A percentile compares a stretch with the other conserved stretches of the same genome.
These are phyloP conservation scores for Polymixis flavicincta DNA, from an alignment of 2,888 invertebrate species.

Conservation along the genomic window DNA sequence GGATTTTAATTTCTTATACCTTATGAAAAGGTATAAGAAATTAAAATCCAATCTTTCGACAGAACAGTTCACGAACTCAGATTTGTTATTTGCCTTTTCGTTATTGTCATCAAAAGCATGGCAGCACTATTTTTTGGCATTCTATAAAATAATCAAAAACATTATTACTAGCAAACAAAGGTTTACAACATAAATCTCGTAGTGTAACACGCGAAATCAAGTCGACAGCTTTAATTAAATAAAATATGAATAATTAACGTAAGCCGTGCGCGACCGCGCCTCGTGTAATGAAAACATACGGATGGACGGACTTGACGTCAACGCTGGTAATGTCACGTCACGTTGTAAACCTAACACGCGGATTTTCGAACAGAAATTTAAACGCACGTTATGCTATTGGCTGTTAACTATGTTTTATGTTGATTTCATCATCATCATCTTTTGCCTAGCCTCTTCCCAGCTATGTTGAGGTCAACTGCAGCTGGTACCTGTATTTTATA, in stretches of 20 bases:
- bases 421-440: too few species aligned
- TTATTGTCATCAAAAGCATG: not conserved
- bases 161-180: slow-evolving; percentile 34
- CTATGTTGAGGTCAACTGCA: too few species aligned
- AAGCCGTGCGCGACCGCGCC: slow-evolving; percentile 30
- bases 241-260: slow-evolving; percentile 53
- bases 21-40: too few species aligned
- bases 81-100: too few species aligned
- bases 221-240: slow-evolving; percentile 52
- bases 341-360: not conserved
- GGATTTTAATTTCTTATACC: too few species aligned
- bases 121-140: not conserved
- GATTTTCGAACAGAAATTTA: not conserved
- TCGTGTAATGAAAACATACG: slow-evolving; percentile 41
- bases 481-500: too few species aligned
- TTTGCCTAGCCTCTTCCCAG: too few species aligned
- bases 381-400: too few species aligned
- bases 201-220: slow-evolving; percentile 54
- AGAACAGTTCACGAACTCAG: not conserved
- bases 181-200: slow-evolving; percentile 36
- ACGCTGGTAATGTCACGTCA: slow-evolving; percentile 9
- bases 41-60: not conserved
- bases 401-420: too few species aligned
- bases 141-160: slow-evolving; percentile 19
- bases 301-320: not conserved